Evolutionary conservation across 2,113 vertebrate species (phyloP), one percentile per base, ranked within the genome.

Genomic region (Pampusana beccarii): DNA sequence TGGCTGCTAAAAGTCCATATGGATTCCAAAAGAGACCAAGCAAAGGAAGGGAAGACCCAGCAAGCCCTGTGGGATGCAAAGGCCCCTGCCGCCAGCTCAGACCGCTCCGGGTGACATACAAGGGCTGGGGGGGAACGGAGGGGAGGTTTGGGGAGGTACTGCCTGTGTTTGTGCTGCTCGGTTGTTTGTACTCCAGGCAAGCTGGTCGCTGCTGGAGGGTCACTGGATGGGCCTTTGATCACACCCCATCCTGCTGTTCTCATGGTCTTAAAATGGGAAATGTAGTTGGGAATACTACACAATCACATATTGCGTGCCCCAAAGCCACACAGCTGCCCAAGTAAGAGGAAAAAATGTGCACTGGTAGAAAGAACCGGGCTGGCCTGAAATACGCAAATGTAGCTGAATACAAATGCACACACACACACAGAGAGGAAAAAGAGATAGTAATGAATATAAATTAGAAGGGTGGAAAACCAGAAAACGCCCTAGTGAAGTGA

Each of bases 391-490:
- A 82, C 50, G 70, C 66, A 91, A 90, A 69, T 73, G 88, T 19
- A 86, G 66, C 81, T 80, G 90, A 90, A 95, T 93, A 89, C 81
- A 93, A 93, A 96, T 92, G 86, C n/a, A 16, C 33, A 56, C 33
- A 91, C 19, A 69, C 8, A 71, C 0, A n/a, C 42, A 42, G 6
- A 34, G 24, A 38, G 17, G 31, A 48, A 92, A 92, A 95, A 65
- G 33, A 81, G 42, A 74, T 79, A 95, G 70, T 67, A 92, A 86
- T 71, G 80, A 95, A 89, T 92, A 93, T 87, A 92, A 92, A 93
- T 92, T 61, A 89, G 73, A 81, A 92, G 70, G 60, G 26, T 78
- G 38, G 61, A 62, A 93, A 93, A 84, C 26, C 53, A 85, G 80
- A 67, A 93, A 92, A 71, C 25, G 2, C 80, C 60, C 71, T 78